phyloP scores from a whole-genome alignment of 1,140 invertebrate genomes.

The Himalopsyche phryganea region DNA sequence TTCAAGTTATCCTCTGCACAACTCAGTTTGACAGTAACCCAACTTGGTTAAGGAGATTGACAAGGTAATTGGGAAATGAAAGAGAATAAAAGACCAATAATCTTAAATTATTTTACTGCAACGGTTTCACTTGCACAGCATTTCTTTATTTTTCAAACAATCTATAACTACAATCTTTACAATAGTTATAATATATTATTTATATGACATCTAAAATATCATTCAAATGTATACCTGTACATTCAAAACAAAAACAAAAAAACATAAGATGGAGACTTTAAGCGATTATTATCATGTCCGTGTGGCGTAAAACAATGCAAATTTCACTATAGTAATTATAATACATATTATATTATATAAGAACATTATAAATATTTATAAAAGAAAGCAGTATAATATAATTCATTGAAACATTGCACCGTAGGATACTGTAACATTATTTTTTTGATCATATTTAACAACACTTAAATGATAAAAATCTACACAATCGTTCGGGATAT shows the following conservation, averaged over 20 bases:
- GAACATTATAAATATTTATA: neutral
- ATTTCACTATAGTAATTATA: neutral
- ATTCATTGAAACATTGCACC: neutral
- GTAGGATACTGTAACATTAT: neutral
- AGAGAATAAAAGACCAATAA: no score
- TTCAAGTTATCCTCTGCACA: no score
- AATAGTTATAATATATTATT: conserved; percentile 26
- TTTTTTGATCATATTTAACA: neutral
- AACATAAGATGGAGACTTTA: conserved; percentile 19
- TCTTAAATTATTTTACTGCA: no score
- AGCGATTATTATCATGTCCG: neutral
- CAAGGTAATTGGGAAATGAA: no score
- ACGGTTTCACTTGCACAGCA: no score
- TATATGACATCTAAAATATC: conserved; percentile 29
- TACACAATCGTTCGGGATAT: neutral
- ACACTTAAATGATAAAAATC: neutral
- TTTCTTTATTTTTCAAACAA: conserved; percentile 31
- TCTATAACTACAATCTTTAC: conserved; percentile 32
- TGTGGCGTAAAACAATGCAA: no score
- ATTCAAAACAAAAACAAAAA: conserved; percentile 29
- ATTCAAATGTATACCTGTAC: conserved; percentile 33
- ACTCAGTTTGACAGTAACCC: no score
- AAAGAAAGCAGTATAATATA: neutral
- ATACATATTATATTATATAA: conserved; percentile 12
- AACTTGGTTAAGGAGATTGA: no score